Conservation (phyloP, 2,797 vertebrate species). For the Lateolabrax maculatus region DNA sequence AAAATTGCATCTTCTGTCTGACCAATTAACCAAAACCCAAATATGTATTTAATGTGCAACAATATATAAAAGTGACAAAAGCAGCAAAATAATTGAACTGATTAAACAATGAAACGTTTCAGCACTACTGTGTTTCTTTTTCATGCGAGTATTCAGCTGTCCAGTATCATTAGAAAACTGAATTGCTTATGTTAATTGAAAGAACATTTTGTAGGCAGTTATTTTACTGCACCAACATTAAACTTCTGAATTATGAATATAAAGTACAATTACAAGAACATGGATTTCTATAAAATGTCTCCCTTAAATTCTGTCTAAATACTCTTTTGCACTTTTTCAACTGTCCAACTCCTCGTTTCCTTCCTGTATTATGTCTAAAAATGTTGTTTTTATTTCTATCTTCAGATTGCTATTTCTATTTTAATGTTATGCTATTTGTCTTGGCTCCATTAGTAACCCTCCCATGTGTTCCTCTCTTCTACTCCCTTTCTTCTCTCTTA, state of each 20-base stretch:
- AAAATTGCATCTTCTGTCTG: background rate
- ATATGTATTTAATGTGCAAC: background rate
- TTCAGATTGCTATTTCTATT: conserved; percentile 24
- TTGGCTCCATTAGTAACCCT: conserved; percentile 28
- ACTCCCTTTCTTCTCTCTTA: background rate
- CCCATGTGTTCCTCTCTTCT: conserved; percentile 4
- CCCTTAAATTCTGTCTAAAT: background rate
- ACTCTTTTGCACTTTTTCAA: background rate
- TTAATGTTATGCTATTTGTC: conserved; percentile 7
- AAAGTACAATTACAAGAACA: background rate
- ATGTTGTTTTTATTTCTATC: background rate
- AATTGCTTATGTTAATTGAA: conserved; percentile 35
- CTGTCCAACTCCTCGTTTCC: background rate
- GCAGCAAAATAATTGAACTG: background rate
- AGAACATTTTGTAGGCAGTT: conserved; percentile 11
- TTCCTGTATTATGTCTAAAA: background rate
- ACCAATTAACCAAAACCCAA: background rate
- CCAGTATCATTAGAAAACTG: too few relatives aligned
- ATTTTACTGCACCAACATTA: conserved; percentile 20
- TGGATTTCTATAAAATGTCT: background rate
- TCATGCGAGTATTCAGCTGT: conserved; percentile 3
- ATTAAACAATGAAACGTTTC: background rate
- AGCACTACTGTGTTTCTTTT: background rate
- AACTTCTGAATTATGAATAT: conserved; percentile 20
- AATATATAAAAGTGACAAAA: background rate